phyloP scores from a whole-genome alignment of 2,113 vertebrate species.

The Ictalurus furcatus region DNA sequence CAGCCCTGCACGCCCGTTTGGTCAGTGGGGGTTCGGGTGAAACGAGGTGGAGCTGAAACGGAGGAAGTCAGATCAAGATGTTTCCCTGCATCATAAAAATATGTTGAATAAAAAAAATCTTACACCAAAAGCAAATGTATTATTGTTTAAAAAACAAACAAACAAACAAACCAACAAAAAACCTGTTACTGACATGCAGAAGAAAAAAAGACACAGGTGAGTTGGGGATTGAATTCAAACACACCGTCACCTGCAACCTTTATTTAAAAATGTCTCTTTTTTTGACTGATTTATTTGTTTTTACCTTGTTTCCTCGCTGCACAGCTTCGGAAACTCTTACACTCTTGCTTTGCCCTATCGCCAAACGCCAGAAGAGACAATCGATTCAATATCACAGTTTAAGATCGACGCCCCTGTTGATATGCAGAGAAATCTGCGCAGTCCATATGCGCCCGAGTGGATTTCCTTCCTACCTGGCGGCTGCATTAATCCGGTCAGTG shows the following conservation, averaged over 20 bases:
- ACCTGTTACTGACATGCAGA: not conserved
- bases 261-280: not conserved
- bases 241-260: not conserved
- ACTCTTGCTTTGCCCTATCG: not conserved
- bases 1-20: constrained; percentile 96
- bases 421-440: not conserved
- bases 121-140: not conserved
- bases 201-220: not conserved
- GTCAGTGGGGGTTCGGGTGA: constrained; percentile 91
- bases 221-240: not conserved
- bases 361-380: too few species aligned
- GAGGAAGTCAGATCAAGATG: constrained; percentile 31
- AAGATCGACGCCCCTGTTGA: not conserved
- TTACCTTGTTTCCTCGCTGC: not conserved
- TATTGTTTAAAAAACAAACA: not conserved
- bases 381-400: not conserved
- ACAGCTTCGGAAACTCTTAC: too few species aligned
- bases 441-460: not conserved
- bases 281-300: not conserved
- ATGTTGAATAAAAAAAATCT: not conserved
- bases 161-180: too few species aligned
- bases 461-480: not conserved
- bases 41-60: constrained; percentile 87
- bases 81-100: not conserved
- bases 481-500: constrained; percentile 21